Conservation (phyloP, 2,113 vertebrate species). For the Arothron firmamentum region DNA sequence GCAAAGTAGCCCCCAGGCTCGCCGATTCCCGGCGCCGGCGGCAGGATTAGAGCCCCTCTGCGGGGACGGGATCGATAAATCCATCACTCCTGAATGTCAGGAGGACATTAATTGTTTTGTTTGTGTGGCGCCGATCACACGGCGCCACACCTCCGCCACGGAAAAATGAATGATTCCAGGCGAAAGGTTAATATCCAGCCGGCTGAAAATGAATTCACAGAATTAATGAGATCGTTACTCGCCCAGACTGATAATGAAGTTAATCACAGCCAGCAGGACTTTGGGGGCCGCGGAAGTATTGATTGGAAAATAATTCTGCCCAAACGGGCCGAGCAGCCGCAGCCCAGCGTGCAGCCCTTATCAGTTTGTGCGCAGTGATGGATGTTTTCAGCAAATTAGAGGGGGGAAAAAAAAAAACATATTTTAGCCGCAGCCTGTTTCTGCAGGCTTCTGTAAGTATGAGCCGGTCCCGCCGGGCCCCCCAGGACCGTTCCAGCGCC, state of each 20-base stretch:
- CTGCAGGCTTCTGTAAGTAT: slow-evolving; percentile 13
- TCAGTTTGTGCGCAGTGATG: not conserved
- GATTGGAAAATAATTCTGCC: slow-evolving; percentile 67
- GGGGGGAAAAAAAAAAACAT: not conserved
- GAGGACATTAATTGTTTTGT: slow-evolving; percentile 66
- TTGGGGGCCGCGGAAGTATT: slow-evolving; percentile 54
- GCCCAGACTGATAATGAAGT: slow-evolving; percentile 74
- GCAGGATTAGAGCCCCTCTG: slow-evolving; percentile 42
- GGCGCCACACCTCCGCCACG: slow-evolving; percentile 64
- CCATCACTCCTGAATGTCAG: slow-evolving; percentile 47
- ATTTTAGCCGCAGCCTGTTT: slow-evolving; percentile 10
- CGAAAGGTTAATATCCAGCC: slow-evolving; percentile 81
- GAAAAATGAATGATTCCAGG: slow-evolving; percentile 75
- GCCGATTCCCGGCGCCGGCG: slow-evolving; percentile 18
- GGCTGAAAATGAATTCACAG: slow-evolving; percentile 75
- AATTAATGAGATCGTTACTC: slow-evolving; percentile 79
- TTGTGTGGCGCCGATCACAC: slow-evolving; percentile 65
- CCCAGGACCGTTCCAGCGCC: slow-evolving; percentile 35
- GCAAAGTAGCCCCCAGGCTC: slow-evolving; percentile 36
- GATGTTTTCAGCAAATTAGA: not conserved
- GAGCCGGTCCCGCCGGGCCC: slow-evolving; percentile 17
- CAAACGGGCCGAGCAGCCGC: slow-evolving; percentile 33
- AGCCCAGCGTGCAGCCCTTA: too few relatives aligned
- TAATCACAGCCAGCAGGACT: slow-evolving; percentile 60
- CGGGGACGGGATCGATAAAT: slow-evolving; percentile 44